A percentile compares a stretch with the other conserved stretches of the same genome.
Conservation (phyloP, 2,888 invertebrate species). For the Aleiodes leptofemur region DNA sequence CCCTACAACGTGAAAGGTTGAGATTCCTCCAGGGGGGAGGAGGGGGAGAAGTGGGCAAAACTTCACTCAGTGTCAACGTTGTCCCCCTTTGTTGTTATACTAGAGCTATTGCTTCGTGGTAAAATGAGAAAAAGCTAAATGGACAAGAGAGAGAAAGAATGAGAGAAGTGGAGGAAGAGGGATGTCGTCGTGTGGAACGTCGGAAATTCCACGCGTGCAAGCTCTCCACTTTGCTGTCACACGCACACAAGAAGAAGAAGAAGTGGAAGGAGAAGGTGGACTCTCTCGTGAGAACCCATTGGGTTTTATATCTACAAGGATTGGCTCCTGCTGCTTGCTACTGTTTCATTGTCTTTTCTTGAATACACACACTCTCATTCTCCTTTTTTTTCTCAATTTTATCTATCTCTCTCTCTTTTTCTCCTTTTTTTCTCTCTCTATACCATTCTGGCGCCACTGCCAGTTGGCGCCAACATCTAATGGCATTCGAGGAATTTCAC, state of each 20-base stretch:
- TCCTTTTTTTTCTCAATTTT: slow-evolving; percentile 1
- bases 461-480: slow-evolving; percentile 33
- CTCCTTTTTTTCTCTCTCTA: no score
- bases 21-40: background rate
- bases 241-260: slow-evolving; percentile 45
- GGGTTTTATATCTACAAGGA: slow-evolving; percentile 21
- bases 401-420: no score
- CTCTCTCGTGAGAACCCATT: slow-evolving; percentile 28
- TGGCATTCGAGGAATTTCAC: slow-evolving; percentile 17
- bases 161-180: background rate
- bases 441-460: slow-evolving; percentile 33
- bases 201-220: slow-evolving; percentile 41
- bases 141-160: slow-evolving; percentile 11
- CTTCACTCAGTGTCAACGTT: slow-evolving; percentile 14
- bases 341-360: slow-evolving; percentile 29
- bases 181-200: slow-evolving; percentile 35
- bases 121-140: slow-evolving; percentile 17
- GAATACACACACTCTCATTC: slow-evolving; percentile 18
- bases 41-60: background rate
- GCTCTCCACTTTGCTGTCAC: slow-evolving; percentile 37
- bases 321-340: slow-evolving; percentile 22
- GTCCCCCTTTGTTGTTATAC: slow-evolving; percentile 6
- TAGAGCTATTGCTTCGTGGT: background rate
- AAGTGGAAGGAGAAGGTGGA: slow-evolving; percentile 1
- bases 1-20: slow-evolving; percentile 17